Conservation (phyloP, 92 coral and sea anemone genomes). For the Chrysogorgia sp. region DNA sequence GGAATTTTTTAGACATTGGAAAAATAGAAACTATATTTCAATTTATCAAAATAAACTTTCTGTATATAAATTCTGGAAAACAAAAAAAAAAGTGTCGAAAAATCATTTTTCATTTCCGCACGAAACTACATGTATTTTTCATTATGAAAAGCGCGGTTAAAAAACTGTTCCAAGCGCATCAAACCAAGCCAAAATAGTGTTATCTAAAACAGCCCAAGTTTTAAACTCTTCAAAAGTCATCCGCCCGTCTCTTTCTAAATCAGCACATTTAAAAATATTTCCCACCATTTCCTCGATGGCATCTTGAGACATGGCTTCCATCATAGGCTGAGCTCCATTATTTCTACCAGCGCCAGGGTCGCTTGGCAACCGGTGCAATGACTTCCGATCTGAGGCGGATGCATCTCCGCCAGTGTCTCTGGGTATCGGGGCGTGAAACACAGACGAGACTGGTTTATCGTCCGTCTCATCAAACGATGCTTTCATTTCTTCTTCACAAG, state of each 20-base stretch:
- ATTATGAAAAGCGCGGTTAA: not conserved
- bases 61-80: too few species aligned
- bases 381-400: slow-evolving; percentile 10
- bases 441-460: slow-evolving; percentile 94
- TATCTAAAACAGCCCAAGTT: slow-evolving; percentile 90
- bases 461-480: slow-evolving; percentile 96
- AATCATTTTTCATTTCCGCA: too few species aligned
- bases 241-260: slow-evolving; percentile 79
- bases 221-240: slow-evolving; percentile 94
- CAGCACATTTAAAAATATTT: slow-evolving; percentile 88
- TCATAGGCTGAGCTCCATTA: slow-evolving; percentile 90
- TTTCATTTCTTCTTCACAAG: slow-evolving; percentile 99
- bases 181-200: slow-evolving; percentile 94
- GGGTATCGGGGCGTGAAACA: slow-evolving; percentile 97
- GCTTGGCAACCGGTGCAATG: slow-evolving; percentile 67
- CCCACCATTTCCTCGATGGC: slow-evolving; percentile 99
- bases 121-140: too few species aligned
- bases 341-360: slow-evolving; percentile 47
- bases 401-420: slow-evolving; percentile 55
- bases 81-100: too few species aligned
- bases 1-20: too few species aligned
- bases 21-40: too few species aligned
- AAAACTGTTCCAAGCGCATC: slow-evolving; percentile 96
- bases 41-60: too few species aligned
- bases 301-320: slow-evolving; percentile 99